Evolutionary conservation across 2,888 invertebrate species (phyloP), one percentile per base, ranked within the genome.

Genomic region (Spialia ferax): DNA sequence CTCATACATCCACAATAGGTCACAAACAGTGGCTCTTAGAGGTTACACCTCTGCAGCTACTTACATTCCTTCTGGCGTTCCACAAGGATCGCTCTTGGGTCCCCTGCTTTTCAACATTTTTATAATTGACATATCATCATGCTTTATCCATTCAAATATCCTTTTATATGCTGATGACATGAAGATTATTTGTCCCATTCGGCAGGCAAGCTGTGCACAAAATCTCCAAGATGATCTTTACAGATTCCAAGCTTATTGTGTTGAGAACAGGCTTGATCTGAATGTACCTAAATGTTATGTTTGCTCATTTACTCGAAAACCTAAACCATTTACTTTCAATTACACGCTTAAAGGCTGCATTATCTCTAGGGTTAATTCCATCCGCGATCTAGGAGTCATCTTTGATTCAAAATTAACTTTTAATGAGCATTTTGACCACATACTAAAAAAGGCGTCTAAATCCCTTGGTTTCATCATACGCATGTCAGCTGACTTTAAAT

Each of bases 81-180:
- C 70, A 0, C 73, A 73, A n/a, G 70, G 70, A 10, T 71, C 70
- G 1, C 56, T 70, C 11, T 54, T 71, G 10, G 69, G 71, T 7
- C 69, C 69, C 10, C 48, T 73, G 2, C 42, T 73, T 0, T 71
- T 73, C 13, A 70, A 70, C n/a, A 65, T 73, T 1, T 70, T 66
- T 29, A 66, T 69, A 0, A 71, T 70, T 42, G 68, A 70, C 38
- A 61, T 73, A 7, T 13, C 38, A 7, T n/a, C 35, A 1, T 69
- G 64, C 52, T 69, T 73, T 13, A 29, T 69, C 66, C n/a, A 29
- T 10, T 29, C 29, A 29, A 54, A 54, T 23, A 50, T 69, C 0
- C 7, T 70, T 7, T 48, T 69, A 7, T 71, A 66, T 22, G 71
- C 71, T 11, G 70, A 69, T 57, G 69, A 71, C 18, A 66, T 67